phyloP scores from a whole-genome alignment of 2,888 invertebrate species.

The Macaria liturata region DNA sequence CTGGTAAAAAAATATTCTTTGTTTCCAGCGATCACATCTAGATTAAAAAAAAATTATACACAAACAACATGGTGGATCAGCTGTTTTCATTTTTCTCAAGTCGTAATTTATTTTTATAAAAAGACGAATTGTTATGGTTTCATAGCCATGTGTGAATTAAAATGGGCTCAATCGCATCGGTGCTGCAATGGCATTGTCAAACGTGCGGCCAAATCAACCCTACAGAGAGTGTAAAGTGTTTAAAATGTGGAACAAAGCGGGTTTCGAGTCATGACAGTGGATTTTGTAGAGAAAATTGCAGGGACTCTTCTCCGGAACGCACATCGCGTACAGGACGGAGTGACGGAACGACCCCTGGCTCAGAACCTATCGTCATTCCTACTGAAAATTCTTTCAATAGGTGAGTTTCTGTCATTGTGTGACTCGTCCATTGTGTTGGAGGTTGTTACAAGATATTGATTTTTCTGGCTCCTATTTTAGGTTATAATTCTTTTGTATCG shows the following conservation, averaged over 20 bases:
- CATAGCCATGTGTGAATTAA: constrained; percentile 83
- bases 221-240: constrained; percentile 92
- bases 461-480: constrained; percentile 73
- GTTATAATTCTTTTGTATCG: constrained; percentile 75
- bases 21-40: neutral
- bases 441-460: constrained; percentile 68
- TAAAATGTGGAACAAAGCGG: constrained; percentile 90
- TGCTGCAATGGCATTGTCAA: constrained; percentile 96
- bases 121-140: constrained; percentile 76
- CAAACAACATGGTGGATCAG: constrained; percentile 86
- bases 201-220: constrained; percentile 95
- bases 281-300: constrained; percentile 63
- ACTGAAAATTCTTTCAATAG: constrained; percentile 70
- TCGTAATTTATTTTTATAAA: constrained; percentile 71
- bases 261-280: constrained; percentile 83
- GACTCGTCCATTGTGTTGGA: constrained; percentile 62
- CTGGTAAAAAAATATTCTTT: neutral
- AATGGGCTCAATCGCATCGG: constrained; percentile 97
- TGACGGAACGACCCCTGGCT: constrained; percentile 73
- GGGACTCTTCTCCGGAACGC: constrained; percentile 73
- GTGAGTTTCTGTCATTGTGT: constrained; percentile 58
- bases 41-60: constrained; percentile 69
- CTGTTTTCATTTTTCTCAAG: constrained; percentile 79
- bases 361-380: constrained; percentile 72
- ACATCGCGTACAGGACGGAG: constrained; percentile 71